Evolutionary conservation across 2,113 vertebrate genomes (phyloP), one percentile per base, ranked within the genome.

Genomic region (Cebidichthys violaceus): DNA sequence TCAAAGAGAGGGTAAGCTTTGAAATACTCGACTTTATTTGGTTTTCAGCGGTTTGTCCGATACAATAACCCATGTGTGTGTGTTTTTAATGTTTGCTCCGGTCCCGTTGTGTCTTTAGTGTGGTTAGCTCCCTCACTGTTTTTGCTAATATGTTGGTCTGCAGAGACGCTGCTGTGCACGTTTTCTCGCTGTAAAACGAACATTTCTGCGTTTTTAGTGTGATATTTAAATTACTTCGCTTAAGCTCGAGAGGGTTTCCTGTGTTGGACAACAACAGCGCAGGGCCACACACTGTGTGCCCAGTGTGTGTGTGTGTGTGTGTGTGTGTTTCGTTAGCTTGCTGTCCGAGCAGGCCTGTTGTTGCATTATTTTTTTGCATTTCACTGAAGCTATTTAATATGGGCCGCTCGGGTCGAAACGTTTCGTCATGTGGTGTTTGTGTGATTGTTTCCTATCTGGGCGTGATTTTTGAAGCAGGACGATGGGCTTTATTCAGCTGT

Each of bases 1-100:
- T 61, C 79, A 61, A 65, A 79, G 62, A 92, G 86, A 90, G 88
- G 92, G 93, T 94, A 90, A 93, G 93, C 2, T 18, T 4, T 0
- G 2, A 29, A 27, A 31, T 37, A 35, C 17, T 18, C 7, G 8
- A 2, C 7, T 24, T 55, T 20, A 7, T 55, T 69, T 64, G 45
- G 22, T 3, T 57, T 29, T 77, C 7, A 18, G 41, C 41, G 5
- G 35, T 75, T 39, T 65, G 15, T n/a, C 24, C 11, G 4, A 3
- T 47, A 9, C n/a, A 65, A 55, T 31, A 45, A 24, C 6, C 50
- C 6, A 6, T 45, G 3, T 83, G 59, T 72, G 62, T 77, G n/a
- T 33, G 18, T 70, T 39, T 57, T 41, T 39, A 35, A 2, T 81
- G 72, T 79, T 41, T 52, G 55, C 66, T 22, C 47, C 50, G 3